These are phyloP conservation scores for Allobates femoralis DNA, from an alignment of 2,797 vertebrate genomes.

Conservation along the genomic window DNA sequence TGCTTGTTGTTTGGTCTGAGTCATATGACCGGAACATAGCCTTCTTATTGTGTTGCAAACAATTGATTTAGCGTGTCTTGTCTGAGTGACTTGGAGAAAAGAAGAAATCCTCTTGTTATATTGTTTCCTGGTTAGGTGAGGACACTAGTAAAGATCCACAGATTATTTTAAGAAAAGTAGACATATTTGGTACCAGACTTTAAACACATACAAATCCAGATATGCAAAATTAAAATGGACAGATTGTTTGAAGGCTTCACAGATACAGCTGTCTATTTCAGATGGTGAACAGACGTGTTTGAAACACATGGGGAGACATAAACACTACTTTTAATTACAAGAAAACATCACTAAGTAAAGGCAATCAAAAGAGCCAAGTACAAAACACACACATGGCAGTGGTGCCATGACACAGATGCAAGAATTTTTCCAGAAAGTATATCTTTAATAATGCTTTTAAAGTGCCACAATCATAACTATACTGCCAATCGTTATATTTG, in stretches of 20 bases:
- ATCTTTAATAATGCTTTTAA: not conserved
- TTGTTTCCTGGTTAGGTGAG: conserved; percentile 38
- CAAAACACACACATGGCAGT: not conserved
- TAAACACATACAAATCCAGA: not conserved
- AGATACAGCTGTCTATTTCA: conserved; percentile 15
- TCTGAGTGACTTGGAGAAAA: not conserved
- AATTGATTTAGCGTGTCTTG: conserved; percentile 1
- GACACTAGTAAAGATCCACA: conserved; percentile 26
- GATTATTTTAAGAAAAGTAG: conserved; percentile 13
- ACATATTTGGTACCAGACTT: not conserved
- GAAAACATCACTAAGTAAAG: not conserved
- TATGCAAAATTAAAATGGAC: conserved; percentile 16
- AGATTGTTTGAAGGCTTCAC: not conserved
- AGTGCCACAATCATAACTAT: not conserved
- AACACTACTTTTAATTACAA: conserved; percentile 18
- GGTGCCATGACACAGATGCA: not conserved
- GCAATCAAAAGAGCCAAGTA: not conserved
- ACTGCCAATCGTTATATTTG: not conserved
- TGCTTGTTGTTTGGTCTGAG: not conserved
- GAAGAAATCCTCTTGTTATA: conserved; percentile 14
- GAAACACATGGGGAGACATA: not conserved
- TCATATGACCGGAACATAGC: not conserved
- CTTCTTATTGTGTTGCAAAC: not conserved
- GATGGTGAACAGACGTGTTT: conserved; percentile 26
- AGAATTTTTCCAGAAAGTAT: not conserved